A percentile compares a stretch with the other conserved stretches of the same genome.
Evolutionary conservation across 1,140 invertebrate species (phyloP).

Genomic region (Ceratosolen solmsi): DNA sequence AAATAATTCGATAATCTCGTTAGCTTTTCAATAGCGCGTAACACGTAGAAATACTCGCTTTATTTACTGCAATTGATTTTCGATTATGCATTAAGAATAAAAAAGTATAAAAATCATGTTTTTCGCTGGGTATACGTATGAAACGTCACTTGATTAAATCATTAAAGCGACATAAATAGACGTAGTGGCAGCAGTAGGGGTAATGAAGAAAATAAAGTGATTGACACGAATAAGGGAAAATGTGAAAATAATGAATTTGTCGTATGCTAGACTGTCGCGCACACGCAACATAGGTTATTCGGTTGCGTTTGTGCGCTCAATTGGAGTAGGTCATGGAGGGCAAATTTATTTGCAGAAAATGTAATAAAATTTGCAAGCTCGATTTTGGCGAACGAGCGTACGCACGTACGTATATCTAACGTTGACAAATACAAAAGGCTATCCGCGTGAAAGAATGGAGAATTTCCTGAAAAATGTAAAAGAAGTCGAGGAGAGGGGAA

Average conservation of each 20-base stretch:
- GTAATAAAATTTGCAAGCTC: conserved; percentile 33
- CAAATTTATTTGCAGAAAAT: conserved; percentile 52
- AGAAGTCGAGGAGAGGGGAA: neutral
- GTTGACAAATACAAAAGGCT: conserved; percentile 59
- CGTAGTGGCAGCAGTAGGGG: too few species aligned
- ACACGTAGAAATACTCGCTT: too few species aligned
- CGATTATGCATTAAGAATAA: too few species aligned
- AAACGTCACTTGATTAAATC: too few species aligned
- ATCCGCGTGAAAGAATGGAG: conserved; percentile 55
- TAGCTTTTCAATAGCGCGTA: too few species aligned
- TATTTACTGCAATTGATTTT: too few species aligned
- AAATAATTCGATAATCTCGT: too few species aligned
- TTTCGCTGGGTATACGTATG: too few species aligned
- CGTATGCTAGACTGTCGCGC: neutral
- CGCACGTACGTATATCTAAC: conserved; percentile 14
- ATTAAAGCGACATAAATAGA: too few species aligned
- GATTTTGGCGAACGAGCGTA: neutral
- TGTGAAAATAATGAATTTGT: neutral
- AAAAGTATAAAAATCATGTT: too few species aligned
- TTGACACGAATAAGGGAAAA: neutral
- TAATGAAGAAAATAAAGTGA: too few species aligned
- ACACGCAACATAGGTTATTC: neutral
- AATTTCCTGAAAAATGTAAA: conserved; percentile 49
- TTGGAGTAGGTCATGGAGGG: conserved; percentile 24
- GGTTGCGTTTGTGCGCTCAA: neutral